Conservation (phyloP, 2,888 invertebrate genomes). For the Orthosia gracilis region DNA sequence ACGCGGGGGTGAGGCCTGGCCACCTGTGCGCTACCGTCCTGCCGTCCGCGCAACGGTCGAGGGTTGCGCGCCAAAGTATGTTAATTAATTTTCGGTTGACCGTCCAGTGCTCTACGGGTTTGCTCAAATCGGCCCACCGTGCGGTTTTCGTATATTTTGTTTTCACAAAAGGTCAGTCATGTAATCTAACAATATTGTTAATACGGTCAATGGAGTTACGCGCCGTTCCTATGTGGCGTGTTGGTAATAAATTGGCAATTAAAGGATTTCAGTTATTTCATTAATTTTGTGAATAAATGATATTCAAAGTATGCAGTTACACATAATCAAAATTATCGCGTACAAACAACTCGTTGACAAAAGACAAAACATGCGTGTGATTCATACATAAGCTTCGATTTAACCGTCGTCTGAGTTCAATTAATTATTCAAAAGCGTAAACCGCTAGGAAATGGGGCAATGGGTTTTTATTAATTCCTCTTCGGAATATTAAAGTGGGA, state of each 20-base stretch:
- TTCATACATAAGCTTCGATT: constrained; percentile 70
- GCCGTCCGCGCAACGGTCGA: constrained; percentile 72
- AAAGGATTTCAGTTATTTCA: constrained; percentile 13
- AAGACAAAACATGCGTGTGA: constrained; percentile 44
- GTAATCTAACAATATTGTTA: constrained; percentile 70
- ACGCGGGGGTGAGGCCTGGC: constrained; percentile 75
- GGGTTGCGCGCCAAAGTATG: constrained; percentile 90
- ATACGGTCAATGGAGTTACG: constrained; percentile 58
- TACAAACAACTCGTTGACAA: constrained; percentile 39
- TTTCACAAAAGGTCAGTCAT: constrained; percentile 81
- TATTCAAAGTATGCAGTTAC: constrained; percentile 32
- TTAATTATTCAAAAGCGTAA: constrained; percentile 86
- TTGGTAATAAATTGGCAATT: constrained; percentile 39
- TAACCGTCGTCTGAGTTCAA: constrained; percentile 78
- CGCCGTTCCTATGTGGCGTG: constrained; percentile 23
- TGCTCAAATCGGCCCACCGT: constrained; percentile 86
- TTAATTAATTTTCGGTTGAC: constrained; percentile 91
- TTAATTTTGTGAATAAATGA: constrained; percentile 12
- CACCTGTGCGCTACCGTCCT: constrained; percentile 77
- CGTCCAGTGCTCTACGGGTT: constrained; percentile 83
- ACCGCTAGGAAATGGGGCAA: constrained; percentile 77
- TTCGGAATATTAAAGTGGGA: constrained; percentile 72
- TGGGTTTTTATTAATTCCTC: constrained; percentile 79
- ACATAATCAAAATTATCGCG: constrained; percentile 24
- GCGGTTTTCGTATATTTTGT: constrained; percentile 88